Evolutionary conservation across 2,888 invertebrate species (phyloP).

Genomic region (Morpho achilles): DNA sequence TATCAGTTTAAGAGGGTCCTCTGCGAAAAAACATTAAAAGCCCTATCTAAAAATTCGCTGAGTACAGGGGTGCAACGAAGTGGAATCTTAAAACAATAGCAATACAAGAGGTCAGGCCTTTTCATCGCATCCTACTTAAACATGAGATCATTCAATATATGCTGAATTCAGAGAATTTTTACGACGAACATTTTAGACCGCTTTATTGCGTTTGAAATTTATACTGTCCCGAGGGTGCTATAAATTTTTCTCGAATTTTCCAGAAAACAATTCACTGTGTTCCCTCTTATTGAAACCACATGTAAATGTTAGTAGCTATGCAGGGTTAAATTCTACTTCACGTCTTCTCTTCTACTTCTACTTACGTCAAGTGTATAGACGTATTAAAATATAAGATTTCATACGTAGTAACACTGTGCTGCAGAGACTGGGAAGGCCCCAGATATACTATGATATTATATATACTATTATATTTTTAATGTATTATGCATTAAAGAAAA

Average conservation of each 20-base stretch:
- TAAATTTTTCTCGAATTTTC: slow-evolving; percentile 55
- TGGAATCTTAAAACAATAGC: slow-evolving; percentile 78
- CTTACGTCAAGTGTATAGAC: no score
- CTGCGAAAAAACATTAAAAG: slow-evolving; percentile 64
- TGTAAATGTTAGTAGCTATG: slow-evolving; percentile 17
- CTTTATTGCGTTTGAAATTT: slow-evolving; percentile 66
- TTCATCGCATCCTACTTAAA: slow-evolving; percentile 59
- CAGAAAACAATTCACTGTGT: slow-evolving; percentile 41
- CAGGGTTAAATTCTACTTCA: slow-evolving; percentile 4
- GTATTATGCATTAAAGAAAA: no score
- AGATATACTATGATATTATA: no score
- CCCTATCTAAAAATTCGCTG: slow-evolving; percentile 58
- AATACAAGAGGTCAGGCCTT: slow-evolving; percentile 64
- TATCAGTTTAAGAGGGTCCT: slow-evolving; percentile 73
- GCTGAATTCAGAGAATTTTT: slow-evolving; percentile 73
- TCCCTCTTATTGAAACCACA: slow-evolving; percentile 26
- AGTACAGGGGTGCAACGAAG: slow-evolving; percentile 74
- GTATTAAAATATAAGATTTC: neutral
- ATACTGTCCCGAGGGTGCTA: slow-evolving; percentile 53
- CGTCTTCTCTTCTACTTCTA: no score
- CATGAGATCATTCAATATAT: slow-evolving; percentile 69
- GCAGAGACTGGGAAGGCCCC: no score
- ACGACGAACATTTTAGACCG: slow-evolving; percentile 54
- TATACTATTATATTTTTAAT: no score
- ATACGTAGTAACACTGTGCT: no score